Evolutionary conservation across 2,113 vertebrate species (phyloP).

Genomic region (Solea senegalensis): DNA sequence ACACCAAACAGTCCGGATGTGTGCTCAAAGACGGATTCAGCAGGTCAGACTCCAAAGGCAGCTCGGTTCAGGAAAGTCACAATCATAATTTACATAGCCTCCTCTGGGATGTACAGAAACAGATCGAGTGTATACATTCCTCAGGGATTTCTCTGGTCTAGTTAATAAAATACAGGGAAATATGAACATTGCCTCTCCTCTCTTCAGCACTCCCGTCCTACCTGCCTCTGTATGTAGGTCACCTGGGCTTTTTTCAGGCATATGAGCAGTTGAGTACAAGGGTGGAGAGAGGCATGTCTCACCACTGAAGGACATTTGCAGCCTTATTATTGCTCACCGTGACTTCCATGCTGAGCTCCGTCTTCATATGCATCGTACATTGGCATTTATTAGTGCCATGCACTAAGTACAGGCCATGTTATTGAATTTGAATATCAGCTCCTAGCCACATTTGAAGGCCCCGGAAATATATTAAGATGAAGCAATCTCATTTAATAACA

Average conservation of each 20-base stretch:
- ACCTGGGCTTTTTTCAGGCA: slow-evolving; percentile 55
- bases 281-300: slow-evolving; percentile 47
- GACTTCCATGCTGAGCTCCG: slow-evolving; percentile 86
- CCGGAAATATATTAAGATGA: slow-evolving; percentile 99
- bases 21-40: slow-evolving; percentile 7
- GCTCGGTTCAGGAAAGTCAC: slow-evolving; percentile 33
- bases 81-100: slow-evolving; percentile 35
- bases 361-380: slow-evolving; percentile 95
- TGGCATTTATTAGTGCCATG: slow-evolving; percentile 99
- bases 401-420: slow-evolving; percentile 99
- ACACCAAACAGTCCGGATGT: slow-evolving; percentile 1
- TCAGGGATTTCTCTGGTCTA: slow-evolving; percentile 54
- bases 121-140: slow-evolving; percentile 45
- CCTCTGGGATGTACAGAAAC: slow-evolving; percentile 14
- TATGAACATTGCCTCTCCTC: slow-evolving; percentile 52
- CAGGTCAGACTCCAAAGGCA: slow-evolving; percentile 1
- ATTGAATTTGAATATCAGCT: slow-evolving; percentile 99
- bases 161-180: slow-evolving; percentile 67
- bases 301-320: slow-evolving; percentile 78
- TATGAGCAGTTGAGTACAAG: slow-evolving; percentile 46
- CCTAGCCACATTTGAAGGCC: slow-evolving; percentile 91
- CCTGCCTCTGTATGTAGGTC: slow-evolving; percentile 59
- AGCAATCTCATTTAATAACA: slow-evolving; percentile 99
- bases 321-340: slow-evolving; percentile 90
- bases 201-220: slow-evolving; percentile 27